Evolutionary conservation across 2,888 invertebrate species (phyloP), one percentile per base, ranked within the genome.

Genomic region (Osedax frankpressi): DNA sequence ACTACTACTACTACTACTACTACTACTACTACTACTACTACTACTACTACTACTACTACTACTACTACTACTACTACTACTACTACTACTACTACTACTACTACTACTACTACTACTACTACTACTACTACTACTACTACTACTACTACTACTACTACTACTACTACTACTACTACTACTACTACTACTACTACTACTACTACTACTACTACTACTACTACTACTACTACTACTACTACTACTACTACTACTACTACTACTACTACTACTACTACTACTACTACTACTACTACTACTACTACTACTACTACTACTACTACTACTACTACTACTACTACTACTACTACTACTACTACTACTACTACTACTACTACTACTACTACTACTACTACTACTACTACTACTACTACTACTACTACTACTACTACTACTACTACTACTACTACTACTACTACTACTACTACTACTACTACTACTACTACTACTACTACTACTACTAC

Each of bases 391-490:
- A 65, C 67, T 65, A 65, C 67, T 65, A 65, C 67, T 65, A 65
- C 67, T 65, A 65, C 67, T 65, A 65, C 67, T 65, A 65, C 67
- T 65, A 65, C 67, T 65, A 65, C 67, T 65, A 65, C 67, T 65
- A 65, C 67, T 65, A 65, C 67, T 65, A 65, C 67, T 65, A 65
- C 67, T 65, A 65, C 67, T 65, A 65, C 67, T 65, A 65, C 67
- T 65, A 65, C 67, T 65, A 65, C 67, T 65, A 65, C 67, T 65
- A 65, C 67, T 65, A 65, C 67, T 65, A 65, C 67, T n/a, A 65
- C 67, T 65, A 65, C 67, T n/a, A 65, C 67, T 65, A 65, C 67
- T n/a, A 65, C 67, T 65, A 65, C 67, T n/a, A 65, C 67, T 65
- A 65, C 67, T n/a, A 65, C 67, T 65, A 65, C 67, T n/a, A 65